Evolutionary conservation across 2,888 invertebrate genomes (phyloP), one percentile per base, ranked within the genome.

Genomic region (Cartodere bifasciata): DNA sequence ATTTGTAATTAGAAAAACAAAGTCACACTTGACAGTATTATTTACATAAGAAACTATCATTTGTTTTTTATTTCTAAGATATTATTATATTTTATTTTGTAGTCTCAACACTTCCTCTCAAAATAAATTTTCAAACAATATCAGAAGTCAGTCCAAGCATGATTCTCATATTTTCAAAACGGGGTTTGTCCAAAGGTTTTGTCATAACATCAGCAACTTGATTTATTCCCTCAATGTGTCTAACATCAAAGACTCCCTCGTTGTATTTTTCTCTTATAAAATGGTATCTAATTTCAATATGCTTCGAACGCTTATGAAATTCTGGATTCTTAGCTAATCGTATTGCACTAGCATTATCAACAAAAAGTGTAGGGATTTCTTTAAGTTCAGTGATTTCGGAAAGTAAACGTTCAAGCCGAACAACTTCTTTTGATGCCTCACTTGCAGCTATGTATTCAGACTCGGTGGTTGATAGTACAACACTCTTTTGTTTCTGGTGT

Each of bases 401-500:
- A 21, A 35, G n/a, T 20, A 41, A 21, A 15, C 27, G 23, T 11
- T 37, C 33, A 7, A 39, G 30, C 36, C 40, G 39, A 11, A 40
- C 37, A 38, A 37, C 21, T 30, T 40, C 40, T 22, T 40, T 39
- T 2, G 32, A 30, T 21, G 28, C 36, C 16, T 39, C 47, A 33
- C 41, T 44, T 15, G 48, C 48, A 31, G 49, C 47, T 13, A 50
- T 47, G 23, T 47, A 45, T n/a, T 50, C 46, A 13, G 45, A 45
- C 26, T 51, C 46, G 7, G 48, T 38, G 2, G 47, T 45, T 7
- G 41, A 40, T 10, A 47, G 23, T 9, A 31, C 31, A n/a, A 35
- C 31, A 22, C 28, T 31, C 20, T 35, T 31, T 21, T 35, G 35
- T n/a, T n/a, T n/a, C n/a, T n/a, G n/a, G n/a, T n/a, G n/a, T n/a